Evolutionary conservation across 2,113 vertebrate species (phyloP).

Genomic region (Hystrix cristata): DNA sequence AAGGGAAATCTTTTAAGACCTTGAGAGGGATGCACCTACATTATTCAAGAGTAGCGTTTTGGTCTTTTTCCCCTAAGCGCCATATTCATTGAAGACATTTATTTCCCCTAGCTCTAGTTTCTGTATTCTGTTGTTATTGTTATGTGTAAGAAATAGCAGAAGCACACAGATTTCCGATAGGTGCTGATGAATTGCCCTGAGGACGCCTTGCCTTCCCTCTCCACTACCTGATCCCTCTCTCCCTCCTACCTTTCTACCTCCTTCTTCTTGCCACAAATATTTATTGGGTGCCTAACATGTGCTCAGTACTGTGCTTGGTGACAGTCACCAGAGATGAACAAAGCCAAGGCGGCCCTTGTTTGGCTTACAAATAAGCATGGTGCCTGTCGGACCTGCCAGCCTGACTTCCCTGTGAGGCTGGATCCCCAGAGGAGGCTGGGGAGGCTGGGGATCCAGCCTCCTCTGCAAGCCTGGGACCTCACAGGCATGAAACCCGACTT

Average conservation of each 20-base stretch:
- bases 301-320: neutral
- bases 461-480: neutral
- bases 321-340: neutral
- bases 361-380: neutral
- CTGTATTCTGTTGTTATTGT: neutral
- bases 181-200: neutral
- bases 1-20: slow-evolving; percentile 58
- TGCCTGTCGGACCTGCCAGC: accelerated
- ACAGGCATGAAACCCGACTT: neutral
- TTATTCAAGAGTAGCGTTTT: neutral
- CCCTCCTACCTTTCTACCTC: neutral
- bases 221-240: neutral
- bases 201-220: neutral
- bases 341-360: neutral
- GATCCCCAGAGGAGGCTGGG: no score
- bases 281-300: neutral
- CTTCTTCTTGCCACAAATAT: neutral
- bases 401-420: neutral
- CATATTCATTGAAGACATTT: neutral
- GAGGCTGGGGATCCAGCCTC: neutral
- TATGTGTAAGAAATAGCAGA: neutral
- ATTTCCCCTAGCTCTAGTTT: neutral
- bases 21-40: neutral
- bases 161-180: neutral
- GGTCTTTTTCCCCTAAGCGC: neutral